Evolutionary conservation across 2,888 invertebrate genomes (phyloP).

Genomic region (Argyresthia albistria): DNA sequence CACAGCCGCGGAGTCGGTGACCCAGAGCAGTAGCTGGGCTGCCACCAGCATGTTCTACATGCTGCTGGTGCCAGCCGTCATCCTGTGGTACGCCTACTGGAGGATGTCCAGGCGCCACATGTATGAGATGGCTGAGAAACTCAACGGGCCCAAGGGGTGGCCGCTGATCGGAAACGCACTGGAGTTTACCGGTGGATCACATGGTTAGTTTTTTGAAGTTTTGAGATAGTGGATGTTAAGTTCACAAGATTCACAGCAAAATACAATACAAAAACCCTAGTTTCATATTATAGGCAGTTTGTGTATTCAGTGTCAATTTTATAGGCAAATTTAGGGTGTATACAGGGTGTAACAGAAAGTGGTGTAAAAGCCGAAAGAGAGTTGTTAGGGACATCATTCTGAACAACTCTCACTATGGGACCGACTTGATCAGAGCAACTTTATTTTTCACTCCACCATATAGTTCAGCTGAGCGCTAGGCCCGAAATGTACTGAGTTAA

Average conservation of each 20-base stretch:
- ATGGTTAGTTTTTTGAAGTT: constrained; percentile 56
- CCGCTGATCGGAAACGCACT: constrained; percentile 84
- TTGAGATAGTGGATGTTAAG: neutral
- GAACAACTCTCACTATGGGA: no score
- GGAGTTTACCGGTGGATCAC: constrained; percentile 80
- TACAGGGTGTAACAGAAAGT: no score
- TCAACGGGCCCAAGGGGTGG: constrained; percentile 80
- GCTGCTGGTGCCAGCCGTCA: constrained; percentile 79
- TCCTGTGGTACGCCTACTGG: constrained; percentile 84
- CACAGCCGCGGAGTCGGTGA: constrained; percentile 51
- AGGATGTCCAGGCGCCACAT: constrained; percentile 80
- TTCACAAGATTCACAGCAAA: neutral
- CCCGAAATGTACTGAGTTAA: no score
- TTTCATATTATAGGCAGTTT: no score
- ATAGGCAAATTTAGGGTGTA: no score
- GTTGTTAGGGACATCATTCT: no score
- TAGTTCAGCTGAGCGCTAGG: no score
- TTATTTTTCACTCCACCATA: no score
- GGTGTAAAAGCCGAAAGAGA: no score
- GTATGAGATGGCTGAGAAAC: constrained; percentile 78
- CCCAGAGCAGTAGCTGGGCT: constrained; percentile 61
- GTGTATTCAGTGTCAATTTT: no score
- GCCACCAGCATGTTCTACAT: constrained; percentile 80
- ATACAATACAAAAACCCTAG: no score
- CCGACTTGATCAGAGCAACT: no score